Conservation (phyloP, 2,888 invertebrate genomes). For the Dendrolimus houi region DNA sequence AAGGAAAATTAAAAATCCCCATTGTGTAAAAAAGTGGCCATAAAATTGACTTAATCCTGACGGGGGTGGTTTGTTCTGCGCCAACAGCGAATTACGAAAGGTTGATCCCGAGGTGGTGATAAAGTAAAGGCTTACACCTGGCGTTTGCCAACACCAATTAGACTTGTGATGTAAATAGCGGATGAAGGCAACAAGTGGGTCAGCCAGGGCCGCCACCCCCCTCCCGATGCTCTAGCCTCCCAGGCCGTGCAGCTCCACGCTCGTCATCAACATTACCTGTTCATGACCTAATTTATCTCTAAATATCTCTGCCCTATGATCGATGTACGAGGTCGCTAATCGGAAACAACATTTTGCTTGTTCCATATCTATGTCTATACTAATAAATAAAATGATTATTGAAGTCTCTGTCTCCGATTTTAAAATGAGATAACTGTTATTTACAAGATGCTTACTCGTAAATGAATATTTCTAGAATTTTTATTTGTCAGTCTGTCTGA, state of each 20-base stretch:
- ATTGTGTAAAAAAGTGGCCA: slow-evolving; percentile 6
- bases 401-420: too few species aligned
- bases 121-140: slow-evolving; percentile 39
- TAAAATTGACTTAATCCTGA: slow-evolving; percentile 15
- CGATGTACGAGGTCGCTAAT: slow-evolving; percentile 4
- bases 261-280: slow-evolving; percentile 62
- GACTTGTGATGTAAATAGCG: slow-evolving; percentile 61
- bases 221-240: slow-evolving; percentile 6
- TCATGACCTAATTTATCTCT: slow-evolving; percentile 70
- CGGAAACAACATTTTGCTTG: neutral
- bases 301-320: slow-evolving; percentile 32
- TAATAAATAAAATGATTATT: too few species aligned
- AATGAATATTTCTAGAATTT: too few species aligned
- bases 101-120: slow-evolving; percentile 33
- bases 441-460: too few species aligned
- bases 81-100: slow-evolving; percentile 34
- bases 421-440: too few species aligned
- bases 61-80: slow-evolving; percentile 22
- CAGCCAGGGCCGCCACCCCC: slow-evolving; percentile 40
- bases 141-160: slow-evolving; percentile 44
- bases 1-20: slow-evolving; percentile 1
- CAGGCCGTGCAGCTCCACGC: neutral
- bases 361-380: too few species aligned
- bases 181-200: slow-evolving; percentile 71
- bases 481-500: too few species aligned